Evolutionary conservation across 2,113 vertebrate species (phyloP).

Genomic region (Ursus arctos): DNA sequence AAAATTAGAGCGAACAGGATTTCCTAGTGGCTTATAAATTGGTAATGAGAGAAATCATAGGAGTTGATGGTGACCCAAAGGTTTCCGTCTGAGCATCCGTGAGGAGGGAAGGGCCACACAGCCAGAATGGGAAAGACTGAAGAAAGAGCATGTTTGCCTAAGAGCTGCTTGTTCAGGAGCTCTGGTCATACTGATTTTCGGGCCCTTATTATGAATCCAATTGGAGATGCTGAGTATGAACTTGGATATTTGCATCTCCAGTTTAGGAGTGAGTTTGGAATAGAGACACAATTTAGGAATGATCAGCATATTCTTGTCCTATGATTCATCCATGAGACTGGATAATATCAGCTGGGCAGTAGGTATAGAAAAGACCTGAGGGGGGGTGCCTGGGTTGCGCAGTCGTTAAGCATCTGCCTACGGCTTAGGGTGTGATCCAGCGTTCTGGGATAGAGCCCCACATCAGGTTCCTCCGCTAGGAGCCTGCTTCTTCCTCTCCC

Average conservation of each 20-base stretch:
- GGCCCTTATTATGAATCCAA: not conserved
- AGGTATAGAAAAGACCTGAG: not conserved
- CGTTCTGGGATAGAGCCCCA: no score
- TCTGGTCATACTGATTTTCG: not conserved
- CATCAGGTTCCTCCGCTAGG: no score
- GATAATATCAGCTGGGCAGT: not conserved
- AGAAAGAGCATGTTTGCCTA: not conserved
- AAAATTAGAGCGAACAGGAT: not conserved
- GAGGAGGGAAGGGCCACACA: not conserved
- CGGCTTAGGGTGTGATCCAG: no score
- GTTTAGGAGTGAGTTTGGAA: not conserved
- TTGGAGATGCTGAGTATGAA: not conserved
- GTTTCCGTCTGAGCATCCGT: not conserved
- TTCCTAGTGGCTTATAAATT: not conserved
- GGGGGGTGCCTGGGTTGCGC: no score
- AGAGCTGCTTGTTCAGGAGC: not conserved
- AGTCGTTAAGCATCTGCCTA: no score
- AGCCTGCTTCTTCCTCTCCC: no score
- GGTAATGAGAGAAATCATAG: not conserved
- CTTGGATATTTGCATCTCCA: not conserved
- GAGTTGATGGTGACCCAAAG: not conserved
- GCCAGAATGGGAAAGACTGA: not conserved
- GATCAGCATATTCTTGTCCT: not conserved
- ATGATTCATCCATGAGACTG: not conserved
- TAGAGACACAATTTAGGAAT: not conserved